Conservation (phyloP, 2,113 vertebrate genomes). For the Illadopsis cleaveri region DNA sequence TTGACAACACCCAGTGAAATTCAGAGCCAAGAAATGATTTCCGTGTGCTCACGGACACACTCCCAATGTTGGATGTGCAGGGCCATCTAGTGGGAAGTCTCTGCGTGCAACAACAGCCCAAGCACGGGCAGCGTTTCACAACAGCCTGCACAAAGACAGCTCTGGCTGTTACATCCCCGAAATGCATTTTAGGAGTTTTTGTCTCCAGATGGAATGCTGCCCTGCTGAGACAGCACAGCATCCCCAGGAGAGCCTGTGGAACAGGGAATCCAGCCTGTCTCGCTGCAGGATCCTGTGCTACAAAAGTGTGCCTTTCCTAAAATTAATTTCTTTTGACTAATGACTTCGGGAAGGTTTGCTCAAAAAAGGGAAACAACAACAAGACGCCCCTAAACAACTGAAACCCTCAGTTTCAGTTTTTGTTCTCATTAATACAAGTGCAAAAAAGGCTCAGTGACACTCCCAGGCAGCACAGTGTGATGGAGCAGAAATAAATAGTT, state of each 20-base stretch:
- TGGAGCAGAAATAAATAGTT: not conserved
- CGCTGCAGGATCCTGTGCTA: not conserved
- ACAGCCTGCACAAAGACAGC: not conserved
- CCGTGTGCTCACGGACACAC: not conserved
- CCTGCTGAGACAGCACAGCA: not conserved
- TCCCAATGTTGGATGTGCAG: not conserved
- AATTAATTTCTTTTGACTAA: not conserved
- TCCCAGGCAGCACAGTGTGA: not conserved
- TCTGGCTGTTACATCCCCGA: not conserved
- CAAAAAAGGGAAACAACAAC: not conserved
- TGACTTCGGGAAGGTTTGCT: not conserved
- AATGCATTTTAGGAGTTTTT: not conserved
- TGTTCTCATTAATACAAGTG: not conserved
- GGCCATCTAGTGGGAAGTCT: constrained; percentile 50
- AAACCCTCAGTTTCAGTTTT: not conserved
- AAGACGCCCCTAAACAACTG: too few relatives aligned
- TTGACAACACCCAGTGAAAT: not conserved
- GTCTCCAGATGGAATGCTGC: not conserved
- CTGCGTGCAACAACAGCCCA: not conserved
- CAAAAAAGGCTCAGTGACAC: not conserved
- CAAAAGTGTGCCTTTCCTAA: not conserved
- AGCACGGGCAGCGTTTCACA: not conserved
- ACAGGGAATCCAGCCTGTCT: not conserved
- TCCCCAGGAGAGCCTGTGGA: not conserved
- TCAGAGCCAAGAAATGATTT: not conserved